Evolutionary conservation across 2,888 invertebrate species (phyloP).

Genomic region (Phengaris arion): DNA sequence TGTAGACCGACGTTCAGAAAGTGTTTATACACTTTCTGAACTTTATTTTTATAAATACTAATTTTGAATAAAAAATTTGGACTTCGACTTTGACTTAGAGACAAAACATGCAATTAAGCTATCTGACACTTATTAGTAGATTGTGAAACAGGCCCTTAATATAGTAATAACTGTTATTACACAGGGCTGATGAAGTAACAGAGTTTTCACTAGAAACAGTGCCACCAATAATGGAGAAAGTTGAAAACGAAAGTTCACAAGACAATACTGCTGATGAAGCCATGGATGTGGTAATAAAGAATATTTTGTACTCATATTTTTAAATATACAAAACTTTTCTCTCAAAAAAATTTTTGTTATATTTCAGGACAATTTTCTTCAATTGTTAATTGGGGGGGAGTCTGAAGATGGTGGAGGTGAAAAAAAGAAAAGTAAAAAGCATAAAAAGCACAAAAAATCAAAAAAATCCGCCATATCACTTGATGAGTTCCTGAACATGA

Average conservation of each 20-base stretch:
- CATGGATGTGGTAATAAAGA: constrained; percentile 12
- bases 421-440: constrained; percentile 60
- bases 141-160: not conserved
- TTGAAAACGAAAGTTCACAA: constrained; percentile 45
- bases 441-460: constrained; percentile 71
- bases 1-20: too few relatives aligned
- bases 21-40: too few relatives aligned
- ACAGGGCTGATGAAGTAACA: constrained; percentile 56
- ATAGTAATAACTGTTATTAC: constrained; percentile 37
- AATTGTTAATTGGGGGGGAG: constrained; percentile 60
- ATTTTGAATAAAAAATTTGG: too few relatives aligned
- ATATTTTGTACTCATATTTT: not conserved
- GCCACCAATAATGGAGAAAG: constrained; percentile 65
- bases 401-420: constrained; percentile 45
- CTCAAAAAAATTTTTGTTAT: constrained; percentile 1
- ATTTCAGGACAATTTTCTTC: constrained; percentile 65
- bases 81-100: too few relatives aligned
- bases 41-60: too few relatives aligned
- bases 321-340: not conserved
- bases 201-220: constrained; percentile 71
- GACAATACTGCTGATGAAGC: constrained; percentile 16
- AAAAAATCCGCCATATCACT: constrained; percentile 71
- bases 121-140: too few relatives aligned
- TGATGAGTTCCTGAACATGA: constrained; percentile 74
- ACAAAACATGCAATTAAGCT: too few relatives aligned